Evolutionary conservation across 2,888 invertebrate species (phyloP).

Genomic region (Agonum fuliginosum): DNA sequence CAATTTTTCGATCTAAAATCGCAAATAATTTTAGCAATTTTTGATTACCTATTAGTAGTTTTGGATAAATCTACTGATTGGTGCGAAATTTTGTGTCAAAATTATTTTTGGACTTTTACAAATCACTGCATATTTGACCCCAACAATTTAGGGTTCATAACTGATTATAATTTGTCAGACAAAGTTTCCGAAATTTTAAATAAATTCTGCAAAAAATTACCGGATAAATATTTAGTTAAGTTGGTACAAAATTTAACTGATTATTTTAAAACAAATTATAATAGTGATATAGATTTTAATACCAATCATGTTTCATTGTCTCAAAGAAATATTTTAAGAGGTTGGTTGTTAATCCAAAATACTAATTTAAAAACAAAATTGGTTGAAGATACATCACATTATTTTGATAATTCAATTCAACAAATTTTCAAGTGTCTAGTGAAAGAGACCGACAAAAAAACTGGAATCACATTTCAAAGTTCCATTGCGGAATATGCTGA

Average conservation of each 20-base stretch:
- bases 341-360: constrained; percentile 65
- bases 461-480: constrained; percentile 58
- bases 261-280: constrained; percentile 61
- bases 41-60: constrained; percentile 51
- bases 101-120: constrained; percentile 64
- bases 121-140: constrained; percentile 65
- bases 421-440: constrained; percentile 56
- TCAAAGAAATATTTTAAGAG: constrained; percentile 67
- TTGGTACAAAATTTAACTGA: constrained; percentile 59
- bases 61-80: constrained; percentile 40
- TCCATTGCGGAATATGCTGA: constrained; percentile 62
- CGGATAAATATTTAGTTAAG: constrained; percentile 60
- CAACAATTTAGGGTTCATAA: constrained; percentile 63
- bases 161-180: constrained; percentile 23
- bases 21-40: constrained; percentile 29
- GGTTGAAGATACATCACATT: neutral
- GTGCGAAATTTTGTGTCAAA: constrained; percentile 62
- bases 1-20: constrained; percentile 59
- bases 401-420: constrained; percentile 1
- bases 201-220: constrained; percentile 61
- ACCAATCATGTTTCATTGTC: constrained; percentile 63
- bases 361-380: constrained; percentile 54
- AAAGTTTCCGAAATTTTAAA: constrained; percentile 52
- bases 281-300: constrained; percentile 64
- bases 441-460: constrained; percentile 42